A percentile compares a stretch with the other conserved stretches of the same genome.
Conservation (phyloP, 2,797 vertebrate genomes). For the Takifugu rubripes region DNA sequence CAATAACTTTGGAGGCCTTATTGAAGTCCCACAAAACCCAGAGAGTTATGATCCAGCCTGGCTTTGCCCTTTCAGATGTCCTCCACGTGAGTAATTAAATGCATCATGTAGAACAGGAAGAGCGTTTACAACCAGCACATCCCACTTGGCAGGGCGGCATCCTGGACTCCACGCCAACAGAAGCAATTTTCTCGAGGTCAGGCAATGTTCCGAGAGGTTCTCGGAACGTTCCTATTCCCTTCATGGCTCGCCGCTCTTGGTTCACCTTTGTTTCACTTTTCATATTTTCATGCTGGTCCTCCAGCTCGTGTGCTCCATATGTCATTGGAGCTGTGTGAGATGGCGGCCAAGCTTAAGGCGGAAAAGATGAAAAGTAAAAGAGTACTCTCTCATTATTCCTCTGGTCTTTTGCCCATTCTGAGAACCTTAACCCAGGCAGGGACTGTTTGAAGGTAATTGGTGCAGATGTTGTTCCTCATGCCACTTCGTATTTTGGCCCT, state of each 20-base stretch:
- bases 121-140: slow-evolving; percentile 30
- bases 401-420: slow-evolving; percentile 35
- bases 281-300: slow-evolving; percentile 28
- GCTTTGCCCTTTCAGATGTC: slow-evolving; percentile 15
- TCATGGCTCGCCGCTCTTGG: slow-evolving; percentile 31
- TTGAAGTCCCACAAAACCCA: slow-evolving; percentile 7
- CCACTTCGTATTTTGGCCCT: slow-evolving; percentile 54
- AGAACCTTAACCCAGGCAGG: slow-evolving; percentile 42
- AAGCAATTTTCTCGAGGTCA: slow-evolving; percentile 35
- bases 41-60: slow-evolving; percentile 8
- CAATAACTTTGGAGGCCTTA: slow-evolving; percentile 5
- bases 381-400: slow-evolving; percentile 49
- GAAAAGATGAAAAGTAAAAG: slow-evolving; percentile 16
- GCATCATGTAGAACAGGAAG: slow-evolving; percentile 30
- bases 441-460: slow-evolving; percentile 65
- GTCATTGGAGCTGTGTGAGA: slow-evolving; percentile 24
- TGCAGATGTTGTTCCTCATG: slow-evolving; percentile 52
- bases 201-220: slow-evolving; percentile 7
- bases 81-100: slow-evolving; percentile 27
- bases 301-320: slow-evolving; percentile 43
- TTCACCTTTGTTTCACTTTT: slow-evolving; percentile 45
- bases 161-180: slow-evolving; percentile 30
- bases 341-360: slow-evolving; percentile 28
- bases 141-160: slow-evolving; percentile 21
- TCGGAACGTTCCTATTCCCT: slow-evolving; percentile 27